Evolutionary conservation across 1,140 invertebrate genomes (phyloP).

Genomic region (Pachyrhynchus sulphureomaculatus): DNA sequence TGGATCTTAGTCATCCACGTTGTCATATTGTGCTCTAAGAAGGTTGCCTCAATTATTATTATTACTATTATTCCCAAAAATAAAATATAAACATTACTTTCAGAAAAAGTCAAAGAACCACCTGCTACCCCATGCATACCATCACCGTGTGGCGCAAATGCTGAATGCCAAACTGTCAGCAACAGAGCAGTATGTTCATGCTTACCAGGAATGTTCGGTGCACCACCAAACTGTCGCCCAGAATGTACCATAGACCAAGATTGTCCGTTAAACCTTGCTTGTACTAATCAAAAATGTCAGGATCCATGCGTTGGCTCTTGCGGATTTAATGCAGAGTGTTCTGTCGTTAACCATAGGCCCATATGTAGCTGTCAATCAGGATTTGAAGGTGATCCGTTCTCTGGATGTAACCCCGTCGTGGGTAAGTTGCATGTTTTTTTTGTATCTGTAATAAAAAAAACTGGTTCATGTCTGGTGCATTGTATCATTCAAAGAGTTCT

Average conservation of each 20-base stretch:
- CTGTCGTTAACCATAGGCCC: constrained; percentile 73
- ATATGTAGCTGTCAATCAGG: constrained; percentile 74
- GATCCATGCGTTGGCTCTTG: constrained; percentile 83
- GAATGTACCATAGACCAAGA: constrained; percentile 79
- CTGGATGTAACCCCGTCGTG: constrained; percentile 67
- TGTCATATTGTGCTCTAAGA: no score
- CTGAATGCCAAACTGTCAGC: constrained; percentile 70
- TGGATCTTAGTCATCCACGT: no score
- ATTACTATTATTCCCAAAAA: no score
- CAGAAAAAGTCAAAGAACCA: constrained; percentile 25
- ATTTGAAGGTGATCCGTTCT: constrained; percentile 81
- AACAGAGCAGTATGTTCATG: constrained; percentile 75
- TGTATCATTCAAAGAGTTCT: no score
- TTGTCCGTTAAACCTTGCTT: constrained; percentile 75
- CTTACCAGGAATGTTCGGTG: constrained; percentile 76
- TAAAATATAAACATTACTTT: neutral
- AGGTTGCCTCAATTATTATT: no score
- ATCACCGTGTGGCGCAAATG: constrained; percentile 81
- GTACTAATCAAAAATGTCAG: constrained; percentile 71
- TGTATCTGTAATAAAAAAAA: neutral
- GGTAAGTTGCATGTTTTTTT: constrained; percentile 57
- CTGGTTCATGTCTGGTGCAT: no score
- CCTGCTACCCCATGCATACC: constrained; percentile 69
- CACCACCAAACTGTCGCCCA: constrained; percentile 74
- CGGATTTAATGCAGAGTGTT: constrained; percentile 77